Conservation (phyloP, 2,888 invertebrate genomes). For the Pseudococcus viburni region DNA sequence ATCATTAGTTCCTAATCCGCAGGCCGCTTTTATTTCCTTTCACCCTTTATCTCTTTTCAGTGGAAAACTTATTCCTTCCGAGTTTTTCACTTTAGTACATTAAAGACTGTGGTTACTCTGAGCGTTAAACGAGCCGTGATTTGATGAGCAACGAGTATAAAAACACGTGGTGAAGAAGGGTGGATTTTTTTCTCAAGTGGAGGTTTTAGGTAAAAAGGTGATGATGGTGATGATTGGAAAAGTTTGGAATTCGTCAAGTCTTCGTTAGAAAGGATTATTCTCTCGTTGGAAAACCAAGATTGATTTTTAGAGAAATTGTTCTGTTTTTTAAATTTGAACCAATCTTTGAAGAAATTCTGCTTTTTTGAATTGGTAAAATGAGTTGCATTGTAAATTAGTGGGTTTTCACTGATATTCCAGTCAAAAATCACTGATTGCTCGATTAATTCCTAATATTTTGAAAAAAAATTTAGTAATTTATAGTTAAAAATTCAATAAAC, state of each 20-base stretch:
- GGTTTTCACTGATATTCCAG: no score
- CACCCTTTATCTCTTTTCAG: conserved; percentile 45
- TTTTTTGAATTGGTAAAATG: no score
- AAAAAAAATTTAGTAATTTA: no score
- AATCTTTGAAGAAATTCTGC: no score
- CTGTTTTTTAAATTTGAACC: no score
- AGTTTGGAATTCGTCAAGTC: not conserved
- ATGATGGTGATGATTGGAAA: not conserved
- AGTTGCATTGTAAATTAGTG: no score
- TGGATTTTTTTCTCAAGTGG: not conserved
- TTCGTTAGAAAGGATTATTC: not conserved
- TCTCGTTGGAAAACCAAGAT: no score
- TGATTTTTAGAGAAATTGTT: no score
- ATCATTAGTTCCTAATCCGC: conserved; percentile 53
- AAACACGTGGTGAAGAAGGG: not conserved
- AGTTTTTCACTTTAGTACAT: conserved; percentile 13
- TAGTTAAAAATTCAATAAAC: no score
- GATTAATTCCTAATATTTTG: no score
- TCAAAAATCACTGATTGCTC: no score
- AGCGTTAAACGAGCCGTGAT: conserved; percentile 20
- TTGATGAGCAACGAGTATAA: not conserved
- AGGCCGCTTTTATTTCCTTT: conserved; percentile 52
- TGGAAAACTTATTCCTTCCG: conserved; percentile 39
- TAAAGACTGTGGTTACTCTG: conserved; percentile 36
- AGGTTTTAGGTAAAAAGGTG: no score